Evolutionary conservation across 2,888 invertebrate genomes (phyloP).

Genomic region (Erebia aethiops): DNA sequence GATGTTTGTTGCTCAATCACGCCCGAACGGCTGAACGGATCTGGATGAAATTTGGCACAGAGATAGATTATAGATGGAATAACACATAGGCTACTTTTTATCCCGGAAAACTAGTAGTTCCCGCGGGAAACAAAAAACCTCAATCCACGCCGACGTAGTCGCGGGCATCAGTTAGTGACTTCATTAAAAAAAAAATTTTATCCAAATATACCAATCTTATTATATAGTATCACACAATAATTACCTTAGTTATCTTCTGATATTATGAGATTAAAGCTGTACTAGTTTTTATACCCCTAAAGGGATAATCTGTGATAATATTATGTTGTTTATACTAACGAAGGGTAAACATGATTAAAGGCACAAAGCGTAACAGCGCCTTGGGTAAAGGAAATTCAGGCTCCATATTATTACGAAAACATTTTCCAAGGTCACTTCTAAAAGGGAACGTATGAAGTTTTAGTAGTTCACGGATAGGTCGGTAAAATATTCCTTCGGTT

Average conservation of each 20-base stretch:
- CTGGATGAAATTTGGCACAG: too few relatives aligned
- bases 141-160: too few relatives aligned
- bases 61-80: too few relatives aligned
- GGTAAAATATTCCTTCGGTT: conserved; percentile 39
- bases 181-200: too few relatives aligned
- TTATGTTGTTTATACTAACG: conserved; percentile 15
- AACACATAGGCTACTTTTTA: too few relatives aligned
- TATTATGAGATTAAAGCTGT: neutral
- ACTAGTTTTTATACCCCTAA: conserved; percentile 9
- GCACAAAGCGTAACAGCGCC: conserved; percentile 11
- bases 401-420: conserved; percentile 19
- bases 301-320: conserved; percentile 1
- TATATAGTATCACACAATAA: too few relatives aligned
- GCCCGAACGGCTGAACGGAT: too few relatives aligned
- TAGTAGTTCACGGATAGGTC: conserved; percentile 34
- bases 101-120: too few relatives aligned
- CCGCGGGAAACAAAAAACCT: too few relatives aligned
- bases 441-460: conserved; percentile 30
- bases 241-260: neutral
- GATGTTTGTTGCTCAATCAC: too few relatives aligned
- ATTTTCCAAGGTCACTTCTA: conserved; percentile 20
- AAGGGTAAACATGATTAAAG: conserved; percentile 20
- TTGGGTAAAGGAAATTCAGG: conserved; percentile 17
- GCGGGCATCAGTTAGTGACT: too few relatives aligned
- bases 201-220: too few relatives aligned